Base-by-base conservation (phyloP, 2,888 invertebrate species). In the Patella pellucida region DNA sequence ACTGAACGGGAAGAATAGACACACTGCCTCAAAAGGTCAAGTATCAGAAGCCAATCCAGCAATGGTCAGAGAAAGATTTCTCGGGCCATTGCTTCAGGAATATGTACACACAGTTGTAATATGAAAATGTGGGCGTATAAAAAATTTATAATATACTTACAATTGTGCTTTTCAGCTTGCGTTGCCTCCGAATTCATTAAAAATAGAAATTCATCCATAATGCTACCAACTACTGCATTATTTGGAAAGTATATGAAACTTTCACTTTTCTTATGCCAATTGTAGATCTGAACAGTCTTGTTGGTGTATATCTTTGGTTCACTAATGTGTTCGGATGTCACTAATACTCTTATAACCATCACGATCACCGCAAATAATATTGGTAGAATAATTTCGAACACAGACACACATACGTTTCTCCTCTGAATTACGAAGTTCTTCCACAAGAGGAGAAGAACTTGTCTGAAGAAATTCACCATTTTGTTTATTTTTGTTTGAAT, bases 361-460 rank as follows among this genome's bases (percentile, higher is more conserved):
- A 87, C 56, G 5, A 87, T 68, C 15, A 78, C 50, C 2, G 86
- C 85, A 72, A 86, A 87, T n/a, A 81, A 72, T 5, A 86, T 9
- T 0, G 86, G 87, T 9, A 86, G 76, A 12, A 85, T n/a, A 68
- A 86, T 74, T 76, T 86, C 86, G 74, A 87, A 87, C 0, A 85
- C 77, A 15, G 85, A 82, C 54, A 86, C 85, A 70, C 81, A 80
- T 23, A 83, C 77, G 75, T 84, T 85, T 1, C 85, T 78, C 41
- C 81, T 79, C 74, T 86, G 86, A 27, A 87, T 71, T 0, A 81
- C 76, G 73, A 83, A 82, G 73, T 87, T 86, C 72, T 86, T 87
- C 87, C 87, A 86, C 51, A 86, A 71, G 27, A 87, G 80, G n/a
- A 87, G 77, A 2, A 80, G 23, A n/a, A 87, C 81, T 68, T 87